These are phyloP conservation scores for Arion vulgaris DNA, from an alignment of 1,140 invertebrate species.

Conservation along the genomic window DNA sequence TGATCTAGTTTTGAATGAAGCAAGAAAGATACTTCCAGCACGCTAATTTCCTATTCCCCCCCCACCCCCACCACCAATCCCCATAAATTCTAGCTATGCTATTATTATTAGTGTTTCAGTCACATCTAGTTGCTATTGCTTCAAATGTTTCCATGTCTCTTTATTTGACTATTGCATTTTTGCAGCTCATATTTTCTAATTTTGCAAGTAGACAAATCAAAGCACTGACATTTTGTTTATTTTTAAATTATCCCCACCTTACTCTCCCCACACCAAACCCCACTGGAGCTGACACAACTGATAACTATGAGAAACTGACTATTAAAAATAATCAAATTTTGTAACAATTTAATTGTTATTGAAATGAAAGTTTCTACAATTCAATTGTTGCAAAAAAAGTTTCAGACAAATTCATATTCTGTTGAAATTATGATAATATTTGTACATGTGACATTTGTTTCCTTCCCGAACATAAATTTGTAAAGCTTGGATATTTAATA, in stretches of 20 bases:
- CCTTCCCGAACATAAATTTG: neutral
- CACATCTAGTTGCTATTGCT: neutral
- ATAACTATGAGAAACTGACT: too few species aligned
- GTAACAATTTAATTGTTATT: too few species aligned
- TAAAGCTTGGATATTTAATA: neutral
- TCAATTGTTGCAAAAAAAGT: too few species aligned
- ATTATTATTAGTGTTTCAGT: neutral
- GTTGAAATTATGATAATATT: too few species aligned
- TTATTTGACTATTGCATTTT: neutral
- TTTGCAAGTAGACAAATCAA: neutral
- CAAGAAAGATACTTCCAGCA: neutral
- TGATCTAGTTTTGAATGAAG: slow-evolving; percentile 7
- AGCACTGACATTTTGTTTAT: neutral
- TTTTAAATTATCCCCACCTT: neutral
- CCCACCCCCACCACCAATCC: too few species aligned
- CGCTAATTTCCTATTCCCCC: neutral
- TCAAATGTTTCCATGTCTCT: neutral
- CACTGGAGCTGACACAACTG: too few species aligned
- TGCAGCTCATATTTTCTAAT: neutral
- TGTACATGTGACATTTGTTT: neutral
- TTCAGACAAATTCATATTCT: too few species aligned
- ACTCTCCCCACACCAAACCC: too few species aligned
- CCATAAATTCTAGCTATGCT: neutral
- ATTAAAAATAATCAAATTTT: too few species aligned
- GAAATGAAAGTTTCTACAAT: too few species aligned